These are phyloP conservation scores for Triops longicaudatus DNA, from an alignment of 1,140 invertebrate species.

Conservation along the genomic window DNA sequence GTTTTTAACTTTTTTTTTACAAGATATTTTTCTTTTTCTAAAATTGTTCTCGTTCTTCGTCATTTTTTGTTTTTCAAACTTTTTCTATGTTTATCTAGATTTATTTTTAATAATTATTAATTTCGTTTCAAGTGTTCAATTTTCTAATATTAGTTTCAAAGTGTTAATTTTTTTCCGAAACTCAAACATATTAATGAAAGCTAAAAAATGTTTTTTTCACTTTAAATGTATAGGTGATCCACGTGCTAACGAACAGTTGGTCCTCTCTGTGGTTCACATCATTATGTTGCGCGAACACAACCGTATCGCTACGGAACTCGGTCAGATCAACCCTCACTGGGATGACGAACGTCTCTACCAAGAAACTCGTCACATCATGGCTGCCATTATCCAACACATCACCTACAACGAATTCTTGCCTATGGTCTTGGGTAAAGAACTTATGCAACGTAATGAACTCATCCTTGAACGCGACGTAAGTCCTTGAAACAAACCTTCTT, in stretches of 20 bases:
- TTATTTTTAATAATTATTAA: too few relatives aligned
- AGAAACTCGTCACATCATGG: constrained; percentile 46
- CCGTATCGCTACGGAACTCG: constrained; percentile 41
- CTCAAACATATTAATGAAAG: too few relatives aligned
- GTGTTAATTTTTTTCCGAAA: too few relatives aligned
- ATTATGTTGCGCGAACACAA: constrained; percentile 47
- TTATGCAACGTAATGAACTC: constrained; percentile 39
- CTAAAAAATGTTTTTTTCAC: not conserved
- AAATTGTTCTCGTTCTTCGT: too few relatives aligned
- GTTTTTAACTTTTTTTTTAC: too few relatives aligned
- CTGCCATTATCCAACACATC: constrained; percentile 48
- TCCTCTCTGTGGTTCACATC: constrained; percentile 53
- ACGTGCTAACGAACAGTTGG: constrained; percentile 48
- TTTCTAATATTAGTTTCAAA: too few relatives aligned
- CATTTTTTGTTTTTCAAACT: too few relatives aligned
- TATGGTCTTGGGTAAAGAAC: constrained; percentile 45
- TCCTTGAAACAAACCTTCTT: constrained; percentile 25
- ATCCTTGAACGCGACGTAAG: constrained; percentile 33
- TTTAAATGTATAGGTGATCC: constrained; percentile 39
- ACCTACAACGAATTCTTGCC: constrained; percentile 51
- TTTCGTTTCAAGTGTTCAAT: too few relatives aligned
- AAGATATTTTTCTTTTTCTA: too few relatives aligned
- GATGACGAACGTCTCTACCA: constrained; percentile 49
- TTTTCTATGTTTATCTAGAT: too few relatives aligned
- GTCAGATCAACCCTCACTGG: constrained; percentile 46